phyloP scores from a whole-genome alignment of 2,113 vertebrate species.

The Martes martes region DNA sequence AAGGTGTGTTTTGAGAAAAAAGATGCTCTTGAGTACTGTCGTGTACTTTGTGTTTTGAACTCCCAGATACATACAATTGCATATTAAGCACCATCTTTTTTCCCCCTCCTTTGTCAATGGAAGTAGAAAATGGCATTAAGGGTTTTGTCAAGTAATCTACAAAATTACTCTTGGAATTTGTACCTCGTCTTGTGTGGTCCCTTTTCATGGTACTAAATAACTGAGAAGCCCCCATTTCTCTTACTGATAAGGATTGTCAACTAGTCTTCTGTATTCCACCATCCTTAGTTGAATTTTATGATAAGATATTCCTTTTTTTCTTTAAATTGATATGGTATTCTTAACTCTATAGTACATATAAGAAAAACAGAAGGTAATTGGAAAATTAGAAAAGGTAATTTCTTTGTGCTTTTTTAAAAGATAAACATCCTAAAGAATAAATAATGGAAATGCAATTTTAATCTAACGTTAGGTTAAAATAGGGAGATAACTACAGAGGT shows the following conservation, averaged over 20 bases:
- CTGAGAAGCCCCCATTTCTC: neutral
- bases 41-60: neutral
- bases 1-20: neutral
- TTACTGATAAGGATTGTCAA: neutral
- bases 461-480: conserved; percentile 4
- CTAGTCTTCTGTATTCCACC: conserved; percentile 26
- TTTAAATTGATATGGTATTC: neutral
- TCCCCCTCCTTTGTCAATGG: neutral
- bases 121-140: neutral
- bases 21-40: neutral
- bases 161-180: neutral
- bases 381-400: conserved; percentile 18
- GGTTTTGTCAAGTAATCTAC: neutral
- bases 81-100: neutral
- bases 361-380: neutral
- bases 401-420: conserved; percentile 11
- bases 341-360: neutral
- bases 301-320: neutral
- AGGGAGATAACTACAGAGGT: neutral
- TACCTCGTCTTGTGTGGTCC: neutral
- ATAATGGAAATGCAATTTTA: neutral
- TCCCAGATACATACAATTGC: neutral
- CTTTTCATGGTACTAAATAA: neutral
- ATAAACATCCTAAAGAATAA: conserved; percentile 6
- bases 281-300: conserved; percentile 45